Base-by-base conservation (phyloP, 35 echinoderm and acorn worm species). In the Diadema setosum region DNA sequence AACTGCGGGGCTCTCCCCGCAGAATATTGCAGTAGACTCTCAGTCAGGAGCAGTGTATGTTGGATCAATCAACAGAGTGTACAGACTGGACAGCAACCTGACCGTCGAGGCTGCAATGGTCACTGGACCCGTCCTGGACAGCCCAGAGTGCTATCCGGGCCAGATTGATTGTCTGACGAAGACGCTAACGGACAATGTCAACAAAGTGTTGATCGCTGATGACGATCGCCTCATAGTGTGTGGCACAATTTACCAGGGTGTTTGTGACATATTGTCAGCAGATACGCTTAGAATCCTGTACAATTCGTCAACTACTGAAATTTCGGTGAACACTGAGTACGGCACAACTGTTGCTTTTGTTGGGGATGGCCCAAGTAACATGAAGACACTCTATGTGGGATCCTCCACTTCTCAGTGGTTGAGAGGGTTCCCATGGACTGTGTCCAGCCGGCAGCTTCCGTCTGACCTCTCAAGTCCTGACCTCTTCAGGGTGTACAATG, bases 161-260 rank as follows among this genome's bases (percentile, higher is more conserved):
- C 86, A 86, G 2, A 21, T 42, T 56, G 7, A 9, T 30, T 93
- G 90, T 82, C 12, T 5, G 0, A 61, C 33, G 6, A 24, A 26
- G 29, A 16, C 21, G 44, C 12, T 41, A 57, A 93, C 86, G 26
- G 83, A 97, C 35, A 97, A 97, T 65, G 46, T 87, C 8, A 97
- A 97, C 45, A 97, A 93, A 86, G 43, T 97, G 14, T 59, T 93
- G 20, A 59, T 91, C 15, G 41, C 88, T 18, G 90, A 85, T 73
- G 57, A 82, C 12, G 64, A 86, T 73, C 73, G 82, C 34, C 59
- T 97, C 16, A 82, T 97, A 34, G 39, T 87, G 23, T 97, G 94
- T 80, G 94, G 94, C 5, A 97, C 82, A 50, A 75, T 97, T 2
- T 90, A 93, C 65, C 91, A 97, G 65, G 94, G 94, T 45, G 88